These are phyloP conservation scores for Napeogenes inachia DNA, from an alignment of 2,888 invertebrate species.

Conservation along the genomic window DNA sequence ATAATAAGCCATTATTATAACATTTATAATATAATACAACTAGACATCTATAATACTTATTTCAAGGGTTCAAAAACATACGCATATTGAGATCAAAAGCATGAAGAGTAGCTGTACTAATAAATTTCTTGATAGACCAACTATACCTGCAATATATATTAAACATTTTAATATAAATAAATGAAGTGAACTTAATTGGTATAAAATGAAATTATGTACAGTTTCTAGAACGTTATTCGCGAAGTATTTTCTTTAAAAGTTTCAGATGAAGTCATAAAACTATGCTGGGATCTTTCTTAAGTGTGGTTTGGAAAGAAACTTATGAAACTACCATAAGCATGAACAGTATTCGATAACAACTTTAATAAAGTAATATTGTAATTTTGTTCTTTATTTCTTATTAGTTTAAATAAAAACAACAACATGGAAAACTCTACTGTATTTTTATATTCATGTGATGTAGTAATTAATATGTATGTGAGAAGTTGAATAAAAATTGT, in stretches of 20 bases:
- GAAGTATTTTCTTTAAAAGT: conserved; percentile 18
- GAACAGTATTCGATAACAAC: conserved; percentile 6
- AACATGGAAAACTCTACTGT: too few species aligned
- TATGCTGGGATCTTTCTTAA: conserved; percentile 18
- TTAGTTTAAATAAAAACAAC: too few species aligned
- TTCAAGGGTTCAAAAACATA: conserved; percentile 3
- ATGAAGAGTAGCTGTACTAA: conserved; percentile 8
- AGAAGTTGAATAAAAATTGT: too few species aligned
- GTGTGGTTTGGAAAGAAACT: conserved; percentile 18
- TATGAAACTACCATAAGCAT: conserved; percentile 21
- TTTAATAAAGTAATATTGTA: not conserved
- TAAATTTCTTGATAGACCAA: conserved; percentile 5
- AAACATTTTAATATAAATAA: not conserved
- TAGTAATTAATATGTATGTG: too few species aligned
- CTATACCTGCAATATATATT: conserved; percentile 15
- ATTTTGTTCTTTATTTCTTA: not conserved
- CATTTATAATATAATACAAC: too few species aligned
- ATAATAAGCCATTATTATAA: too few species aligned
- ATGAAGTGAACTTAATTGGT: not conserved
- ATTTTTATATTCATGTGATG: too few species aligned
- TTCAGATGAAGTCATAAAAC: conserved; percentile 14
- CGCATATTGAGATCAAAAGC: conserved; percentile 10
- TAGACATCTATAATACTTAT: too few species aligned
- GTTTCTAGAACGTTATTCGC: not conserved
- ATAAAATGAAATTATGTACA: not conserved